These are phyloP conservation scores for Saturnia japonica DNA, from an alignment of 2,888 invertebrate genomes.

Conservation along the genomic window DNA sequence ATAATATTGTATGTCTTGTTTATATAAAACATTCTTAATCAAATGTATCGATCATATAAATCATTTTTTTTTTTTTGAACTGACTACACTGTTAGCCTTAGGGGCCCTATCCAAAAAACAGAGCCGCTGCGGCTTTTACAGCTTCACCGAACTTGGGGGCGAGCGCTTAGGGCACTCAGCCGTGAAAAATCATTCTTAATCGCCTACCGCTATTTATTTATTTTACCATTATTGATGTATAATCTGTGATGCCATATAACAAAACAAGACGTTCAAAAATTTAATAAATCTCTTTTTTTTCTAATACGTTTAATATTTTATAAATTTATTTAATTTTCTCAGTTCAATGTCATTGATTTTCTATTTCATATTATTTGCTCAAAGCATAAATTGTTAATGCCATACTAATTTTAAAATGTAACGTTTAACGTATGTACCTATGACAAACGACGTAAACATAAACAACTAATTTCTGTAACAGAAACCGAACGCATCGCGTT, in stretches of 20 bases:
- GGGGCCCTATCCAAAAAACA: too few species aligned
- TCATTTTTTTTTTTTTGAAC: too few species aligned
- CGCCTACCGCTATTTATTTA: too few species aligned
- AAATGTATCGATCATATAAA: too few species aligned
- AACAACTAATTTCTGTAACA: neutral
- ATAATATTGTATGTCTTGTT: too few species aligned
- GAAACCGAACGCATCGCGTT: constrained; percentile 15
- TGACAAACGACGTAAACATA: neutral
- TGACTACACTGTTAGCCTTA: too few species aligned
- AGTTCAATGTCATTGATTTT: neutral
- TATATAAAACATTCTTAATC: too few species aligned
- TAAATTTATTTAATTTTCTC: neutral
- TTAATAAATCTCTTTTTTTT: neutral
- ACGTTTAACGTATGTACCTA: too few species aligned
- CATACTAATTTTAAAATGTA: neutral
- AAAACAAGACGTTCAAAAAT: constrained; percentile 1
- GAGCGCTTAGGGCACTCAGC: too few species aligned
- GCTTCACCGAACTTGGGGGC: too few species aligned
- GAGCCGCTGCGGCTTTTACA: too few species aligned
- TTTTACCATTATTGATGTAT: neutral
- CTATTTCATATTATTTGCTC: neutral
- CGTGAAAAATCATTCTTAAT: too few species aligned
- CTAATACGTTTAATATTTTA: neutral
- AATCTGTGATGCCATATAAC: neutral
- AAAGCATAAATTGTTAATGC: neutral